Base-by-base conservation (phyloP, 2,113 vertebrate species). In the Pangasianodon hypophthalmus region DNA sequence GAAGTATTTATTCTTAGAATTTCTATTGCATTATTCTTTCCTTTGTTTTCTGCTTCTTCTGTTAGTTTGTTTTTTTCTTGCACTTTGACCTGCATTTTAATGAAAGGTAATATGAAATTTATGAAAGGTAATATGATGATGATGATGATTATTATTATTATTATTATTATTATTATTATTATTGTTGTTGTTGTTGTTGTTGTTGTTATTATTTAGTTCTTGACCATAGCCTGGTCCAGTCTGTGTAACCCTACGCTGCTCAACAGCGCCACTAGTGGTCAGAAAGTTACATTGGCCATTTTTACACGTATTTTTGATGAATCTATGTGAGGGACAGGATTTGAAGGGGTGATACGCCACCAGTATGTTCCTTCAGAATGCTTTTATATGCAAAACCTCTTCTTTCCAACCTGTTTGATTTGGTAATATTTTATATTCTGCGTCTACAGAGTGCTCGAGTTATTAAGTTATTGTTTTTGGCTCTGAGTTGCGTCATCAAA, bases 201-300 rank as follows among this genome's bases (percentile, higher is more conserved):
- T 62, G 4, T 24, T 0, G 11, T 37, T 71, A 21, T 9, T 75
- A 10, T 44, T 44, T 7, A 37, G 6, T 75, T 44, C 44, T 80
- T 4, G 16, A 7, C 32, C 60, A 1, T 32, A 41, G 32, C 18
- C 54, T 58, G 54, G 32, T 58, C 19, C 52, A 41, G 32, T 58
- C n/a, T 41, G 5, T 84, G 19, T 56, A 62, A 62, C 9, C 41
- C 56, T 9, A 62, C 37, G 37, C 32, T 84, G 56, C 56, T 62
- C 56, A 84, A 16, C 82, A 84, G 82, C 56, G 58, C 56, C 82
- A 44, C 56, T 62, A 84, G 82, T 84, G 82, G 19, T 29, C 37
- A 84, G 7, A 84, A 60, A 46, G 37, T 62, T 44, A 16, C 37
- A 84, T 44, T 26, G 21, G 19, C 5, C 21, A 44, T 84, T 6